Conservation (phyloP, 2,113 vertebrate genomes). For the Psettodes erumei region DNA sequence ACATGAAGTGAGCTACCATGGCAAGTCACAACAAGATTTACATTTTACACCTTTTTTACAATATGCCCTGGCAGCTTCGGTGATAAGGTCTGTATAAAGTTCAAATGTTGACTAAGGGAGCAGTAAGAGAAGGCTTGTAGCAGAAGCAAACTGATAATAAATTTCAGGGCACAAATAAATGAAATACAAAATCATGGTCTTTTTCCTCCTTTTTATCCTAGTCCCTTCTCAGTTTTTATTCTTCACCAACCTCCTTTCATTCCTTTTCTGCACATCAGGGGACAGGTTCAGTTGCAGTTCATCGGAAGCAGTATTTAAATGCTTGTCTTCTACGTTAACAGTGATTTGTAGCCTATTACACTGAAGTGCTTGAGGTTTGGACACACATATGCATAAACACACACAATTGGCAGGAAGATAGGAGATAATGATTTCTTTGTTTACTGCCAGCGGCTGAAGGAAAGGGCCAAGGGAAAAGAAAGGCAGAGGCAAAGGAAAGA, state of each 20-base stretch:
- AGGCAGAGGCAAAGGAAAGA: background rate
- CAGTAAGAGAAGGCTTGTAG: background rate
- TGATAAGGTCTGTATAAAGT: background rate
- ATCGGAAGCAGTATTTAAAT: constrained; percentile 37
- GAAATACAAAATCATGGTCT: background rate
- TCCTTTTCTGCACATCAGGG: background rate
- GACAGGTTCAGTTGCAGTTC: constrained; percentile 46
- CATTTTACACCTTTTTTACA: too few species aligned
- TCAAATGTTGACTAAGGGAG: background rate
- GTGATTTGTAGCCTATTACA: constrained; percentile 51
- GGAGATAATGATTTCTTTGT: constrained; percentile 54
- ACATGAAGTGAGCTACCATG: too few species aligned
- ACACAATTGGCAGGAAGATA: constrained; percentile 42
- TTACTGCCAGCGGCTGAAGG: constrained; percentile 29
- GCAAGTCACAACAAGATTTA: too few species aligned
- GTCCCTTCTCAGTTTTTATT: background rate
- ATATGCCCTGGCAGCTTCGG: background rate
- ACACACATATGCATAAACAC: constrained; percentile 29
- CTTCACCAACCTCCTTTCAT: background rate
- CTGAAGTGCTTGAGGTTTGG: constrained; percentile 34
- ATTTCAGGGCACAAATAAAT: constrained; percentile 8
- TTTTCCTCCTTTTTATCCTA: background rate
- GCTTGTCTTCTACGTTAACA: constrained; percentile 39
- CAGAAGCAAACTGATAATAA: background rate
- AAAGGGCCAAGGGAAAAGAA: constrained; percentile 17